Base-by-base conservation (phyloP, 37 sponge, comb jelly and placozoan genomes). In the Trichoplax adhaerens region DNA sequence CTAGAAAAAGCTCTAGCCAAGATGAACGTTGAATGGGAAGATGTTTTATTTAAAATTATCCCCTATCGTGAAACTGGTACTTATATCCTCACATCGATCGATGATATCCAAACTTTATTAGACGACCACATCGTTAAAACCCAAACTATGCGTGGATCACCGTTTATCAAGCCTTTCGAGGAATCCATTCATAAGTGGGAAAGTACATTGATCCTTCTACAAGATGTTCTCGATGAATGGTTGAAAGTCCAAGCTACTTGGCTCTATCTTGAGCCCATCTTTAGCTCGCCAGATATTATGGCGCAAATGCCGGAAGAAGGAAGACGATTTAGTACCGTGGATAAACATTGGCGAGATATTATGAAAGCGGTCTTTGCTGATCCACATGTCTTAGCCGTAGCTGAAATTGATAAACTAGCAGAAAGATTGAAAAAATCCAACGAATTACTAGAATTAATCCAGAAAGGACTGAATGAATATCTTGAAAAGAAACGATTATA, bases 281-380 rank as follows among this genome's bases (percentile, higher is more conserved):
- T 98, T 86, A 81, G 83, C 78, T 98, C 99, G 29, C 94, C 93
- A 49, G 99, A 98, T 72, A 98, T 98, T 83, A 98, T 98, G 91
- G 99, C 99, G 48, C 99, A 98, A 74, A 98, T 98, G 99, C 99
- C 99, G 29, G 99, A 98, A 77, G 99, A 98, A 55, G 99, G 99
- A 55, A 74, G 80, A 62, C 80, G 83, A 62, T 98, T 98, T 80
- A 92, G 79, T 3, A 83, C 85, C 56, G 99, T 98, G 64, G 99
- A 98, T 84, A 98, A 98, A 76, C 84, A 80, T 62, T 98, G 94
- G 99, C 77, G 91, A 54, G 99, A 92, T 52, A 89, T 84, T 69
- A 88, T 98, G 76, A 92, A 88, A 72, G 79, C 78, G 8, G 87
- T 91, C 29, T 81, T 82, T 55, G 60, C 73, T 79, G 90, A 98